Evolutionary conservation across 2,888 invertebrate species (phyloP), one percentile per base, ranked within the genome.

Genomic region (Andrena haemorrhoa): DNA sequence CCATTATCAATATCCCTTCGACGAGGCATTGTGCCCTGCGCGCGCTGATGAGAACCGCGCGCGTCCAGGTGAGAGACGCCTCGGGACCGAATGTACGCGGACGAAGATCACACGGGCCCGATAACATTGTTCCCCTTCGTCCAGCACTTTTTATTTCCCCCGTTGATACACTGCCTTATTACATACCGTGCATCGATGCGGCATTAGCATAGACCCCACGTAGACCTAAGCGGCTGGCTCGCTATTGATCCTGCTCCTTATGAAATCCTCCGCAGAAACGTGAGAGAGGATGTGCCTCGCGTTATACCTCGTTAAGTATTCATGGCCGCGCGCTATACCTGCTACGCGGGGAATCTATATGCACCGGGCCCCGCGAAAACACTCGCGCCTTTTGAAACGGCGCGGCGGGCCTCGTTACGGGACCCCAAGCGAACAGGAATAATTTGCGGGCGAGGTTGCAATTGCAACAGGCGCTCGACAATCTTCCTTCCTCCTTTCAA

Each of bases 111-210:
- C 85, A 77, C 80, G 79, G 76, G 70, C 16, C 71, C 82, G 92
- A 92, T 92, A 92, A 89, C 91, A 92, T 92, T 92, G 92, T 92
- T 91, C 90, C 84, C 86, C 84, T 76, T 86, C 84, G 87, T 89
- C 86, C 87, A 82, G 82, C 81, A 88, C 77, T 89, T 91, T 91
- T 91, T 41, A 41, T 41, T 41, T 85, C 86, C 80, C 81, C 76
- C 74, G 84, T 76, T 75, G 79, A 73, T 79, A 64, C 78, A 74
- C 75, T 66, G 75, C 51, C 89, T 88, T 86, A 89, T 89, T 89
- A 86, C 80, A 81, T 81, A 71, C 77, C 75, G 72, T 53, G 74
- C 72, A 79, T 72, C 82, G 72, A 84, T 41, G 74, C 53, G 20
- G 76, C 79, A 83, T 87, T 87, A 81, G 79, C 86, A 83, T 87